phyloP scores from a whole-genome alignment of 2,113 vertebrate species.

The Gasterosteus nipponicus region DNA sequence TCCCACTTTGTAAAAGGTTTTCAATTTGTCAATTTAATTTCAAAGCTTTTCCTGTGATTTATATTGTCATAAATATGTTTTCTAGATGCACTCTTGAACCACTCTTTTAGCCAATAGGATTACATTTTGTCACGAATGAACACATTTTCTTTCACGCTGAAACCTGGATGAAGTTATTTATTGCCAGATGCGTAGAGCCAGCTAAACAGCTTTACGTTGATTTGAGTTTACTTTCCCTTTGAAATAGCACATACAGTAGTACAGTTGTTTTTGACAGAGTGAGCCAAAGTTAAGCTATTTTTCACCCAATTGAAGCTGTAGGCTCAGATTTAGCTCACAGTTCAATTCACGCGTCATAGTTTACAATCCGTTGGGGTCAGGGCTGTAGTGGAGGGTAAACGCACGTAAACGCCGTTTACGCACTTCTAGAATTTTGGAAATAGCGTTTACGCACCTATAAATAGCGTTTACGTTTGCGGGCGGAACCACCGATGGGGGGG shows the following conservation, averaged over 20 bases:
- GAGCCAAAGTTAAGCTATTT: constrained; percentile 65
- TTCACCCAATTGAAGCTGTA: constrained; percentile 59
- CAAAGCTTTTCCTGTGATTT: background rate
- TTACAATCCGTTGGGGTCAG: constrained; percentile 61
- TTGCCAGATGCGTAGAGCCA: background rate
- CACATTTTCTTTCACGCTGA: background rate
- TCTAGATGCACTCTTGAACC: background rate
- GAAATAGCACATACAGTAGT: constrained; percentile 24
- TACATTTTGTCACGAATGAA: background rate
- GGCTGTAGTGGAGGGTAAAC: too few species aligned
- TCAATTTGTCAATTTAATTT: background rate
- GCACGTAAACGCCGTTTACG: too few species aligned
- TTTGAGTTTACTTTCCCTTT: constrained; percentile 10
- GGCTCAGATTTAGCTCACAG: constrained; percentile 64
- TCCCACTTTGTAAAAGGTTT: too few species aligned
- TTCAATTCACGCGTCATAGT: constrained; percentile 53
- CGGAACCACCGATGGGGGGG: too few species aligned
- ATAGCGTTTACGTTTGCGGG: too few species aligned
- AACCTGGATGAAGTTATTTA: background rate
- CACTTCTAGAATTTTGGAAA: too few species aligned
- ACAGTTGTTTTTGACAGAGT: constrained; percentile 37
- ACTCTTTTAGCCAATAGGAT: background rate
- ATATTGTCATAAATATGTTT: background rate
- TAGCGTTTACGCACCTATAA: too few species aligned
- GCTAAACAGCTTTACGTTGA: background rate